These are phyloP conservation scores for Aythya fuligula DNA, from an alignment of 2,797 vertebrate genomes.

Conservation along the genomic window DNA sequence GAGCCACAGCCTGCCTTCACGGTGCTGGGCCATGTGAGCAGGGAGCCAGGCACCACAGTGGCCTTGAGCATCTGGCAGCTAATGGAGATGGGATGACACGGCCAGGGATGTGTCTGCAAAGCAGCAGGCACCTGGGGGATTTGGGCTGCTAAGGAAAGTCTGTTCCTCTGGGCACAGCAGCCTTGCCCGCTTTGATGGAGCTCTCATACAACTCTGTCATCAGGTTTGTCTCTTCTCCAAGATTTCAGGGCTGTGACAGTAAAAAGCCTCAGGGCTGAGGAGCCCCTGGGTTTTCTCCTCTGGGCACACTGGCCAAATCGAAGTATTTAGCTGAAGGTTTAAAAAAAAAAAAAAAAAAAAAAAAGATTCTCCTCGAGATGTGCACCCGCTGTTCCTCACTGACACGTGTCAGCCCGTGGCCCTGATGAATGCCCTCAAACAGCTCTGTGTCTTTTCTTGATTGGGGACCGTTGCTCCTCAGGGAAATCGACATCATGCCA, in stretches of 20 bases:
- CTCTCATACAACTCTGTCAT: rapidly evolving
- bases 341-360: no score
- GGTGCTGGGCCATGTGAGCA: background rate
- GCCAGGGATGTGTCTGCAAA: background rate
- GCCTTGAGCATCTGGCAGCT: background rate
- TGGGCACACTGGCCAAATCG: background rate
- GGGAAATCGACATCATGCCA: rapidly evolving
- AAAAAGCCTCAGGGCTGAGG: rapidly evolving
- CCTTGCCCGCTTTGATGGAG: background rate
- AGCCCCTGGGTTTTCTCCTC: background rate
- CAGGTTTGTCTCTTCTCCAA: no score
- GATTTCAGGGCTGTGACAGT: background rate
- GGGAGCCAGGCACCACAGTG: background rate
- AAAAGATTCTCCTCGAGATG: background rate
- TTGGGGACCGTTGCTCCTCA: rapidly evolving
- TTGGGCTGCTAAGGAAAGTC: background rate
- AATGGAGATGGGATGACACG: background rate
- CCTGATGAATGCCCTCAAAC: background rate
- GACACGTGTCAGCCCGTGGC: rapidly evolving
- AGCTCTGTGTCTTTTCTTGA: rapidly evolving
- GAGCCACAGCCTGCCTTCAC: background rate
- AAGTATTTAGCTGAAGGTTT: background rate
- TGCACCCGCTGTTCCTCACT: background rate
- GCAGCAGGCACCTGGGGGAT: background rate
- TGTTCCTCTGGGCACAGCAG: background rate